Percentiles rank a stretch among this genome's conserved stretches.
Evolutionary conservation across 2,113 vertebrate species (phyloP).

Genomic region (Scolopax mira): DNA sequence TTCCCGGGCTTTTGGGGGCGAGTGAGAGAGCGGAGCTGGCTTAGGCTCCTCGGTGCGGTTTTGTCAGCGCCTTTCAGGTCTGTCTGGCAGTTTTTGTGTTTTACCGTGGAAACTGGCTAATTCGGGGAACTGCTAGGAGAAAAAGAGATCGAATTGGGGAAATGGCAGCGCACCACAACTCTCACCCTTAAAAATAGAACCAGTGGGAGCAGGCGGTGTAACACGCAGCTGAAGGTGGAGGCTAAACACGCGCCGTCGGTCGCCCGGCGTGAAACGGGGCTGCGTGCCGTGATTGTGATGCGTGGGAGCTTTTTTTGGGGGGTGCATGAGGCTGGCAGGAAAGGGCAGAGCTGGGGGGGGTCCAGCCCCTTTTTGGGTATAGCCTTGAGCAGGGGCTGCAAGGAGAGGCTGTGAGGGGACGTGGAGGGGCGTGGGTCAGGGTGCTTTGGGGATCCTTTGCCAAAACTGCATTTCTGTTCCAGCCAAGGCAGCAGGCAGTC

Average conservation of each 20-base stretch:
- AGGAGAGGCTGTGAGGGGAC: background rate
- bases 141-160: conserved; percentile 19
- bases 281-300: rapidly evolving
- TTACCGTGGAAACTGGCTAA: conserved; percentile 33
- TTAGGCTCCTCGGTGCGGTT: background rate
- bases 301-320: background rate
- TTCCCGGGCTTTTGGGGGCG: background rate
- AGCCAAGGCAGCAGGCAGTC: background rate
- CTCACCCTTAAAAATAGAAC: conserved; percentile 55
- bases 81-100: conserved; percentile 28
- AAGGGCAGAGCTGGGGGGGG: background rate
- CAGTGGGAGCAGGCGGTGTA: conserved; percentile 29
- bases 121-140: conserved; percentile 38
- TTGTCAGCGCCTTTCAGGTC: background rate
- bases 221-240: background rate
- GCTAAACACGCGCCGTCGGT: background rate
- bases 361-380: background rate
- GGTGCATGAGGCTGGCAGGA: background rate
- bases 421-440: background rate
- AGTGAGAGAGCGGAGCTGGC: background rate
- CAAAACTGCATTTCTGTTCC: background rate
- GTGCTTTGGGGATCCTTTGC: too few relatives aligned
- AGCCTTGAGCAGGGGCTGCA: background rate
- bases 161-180: conserved; percentile 15
- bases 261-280: background rate